Evolutionary conservation across 2,888 invertebrate species (phyloP).

Genomic region (Poecilus cupreus): DNA sequence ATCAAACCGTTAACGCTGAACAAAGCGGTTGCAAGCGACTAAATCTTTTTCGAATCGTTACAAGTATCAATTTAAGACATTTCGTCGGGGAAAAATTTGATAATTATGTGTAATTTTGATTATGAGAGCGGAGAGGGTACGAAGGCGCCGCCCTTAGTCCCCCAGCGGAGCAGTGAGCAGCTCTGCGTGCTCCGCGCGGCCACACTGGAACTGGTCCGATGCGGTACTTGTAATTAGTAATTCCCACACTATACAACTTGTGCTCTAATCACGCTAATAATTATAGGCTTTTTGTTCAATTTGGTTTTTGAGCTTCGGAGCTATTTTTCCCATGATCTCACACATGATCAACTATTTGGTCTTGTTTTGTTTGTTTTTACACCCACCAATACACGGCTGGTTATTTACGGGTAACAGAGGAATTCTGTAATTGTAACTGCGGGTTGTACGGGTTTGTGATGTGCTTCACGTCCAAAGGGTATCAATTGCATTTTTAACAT

Average conservation of each 20-base stretch:
- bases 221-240: constrained; percentile 72
- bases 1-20: constrained; percentile 52
- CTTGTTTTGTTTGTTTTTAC: constrained; percentile 53
- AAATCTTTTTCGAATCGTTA: constrained; percentile 65
- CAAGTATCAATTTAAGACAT: constrained; percentile 64
- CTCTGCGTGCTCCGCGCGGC: not conserved
- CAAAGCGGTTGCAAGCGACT: constrained; percentile 39
- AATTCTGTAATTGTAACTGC: constrained; percentile 38
- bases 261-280: constrained; percentile 71
- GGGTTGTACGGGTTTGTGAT: not conserved
- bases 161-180: constrained; percentile 37
- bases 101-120: constrained; percentile 72
- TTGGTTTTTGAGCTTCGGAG: constrained; percentile 67
- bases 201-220: constrained; percentile 64
- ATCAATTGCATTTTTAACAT: constrained; percentile 24
- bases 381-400: constrained; percentile 29
- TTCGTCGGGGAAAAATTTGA: constrained; percentile 68
- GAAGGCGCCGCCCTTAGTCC: constrained; percentile 63
- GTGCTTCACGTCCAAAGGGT: not conserved
- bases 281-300: constrained; percentile 71
- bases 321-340: constrained; percentile 69
- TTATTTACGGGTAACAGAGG: constrained; percentile 29
- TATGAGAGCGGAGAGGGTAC: constrained; percentile 69
- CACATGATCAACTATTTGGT: constrained; percentile 52
- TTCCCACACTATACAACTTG: constrained; percentile 69